Base-by-base conservation (phyloP, 2,113 vertebrate species). In the Strix uralensis region DNA sequence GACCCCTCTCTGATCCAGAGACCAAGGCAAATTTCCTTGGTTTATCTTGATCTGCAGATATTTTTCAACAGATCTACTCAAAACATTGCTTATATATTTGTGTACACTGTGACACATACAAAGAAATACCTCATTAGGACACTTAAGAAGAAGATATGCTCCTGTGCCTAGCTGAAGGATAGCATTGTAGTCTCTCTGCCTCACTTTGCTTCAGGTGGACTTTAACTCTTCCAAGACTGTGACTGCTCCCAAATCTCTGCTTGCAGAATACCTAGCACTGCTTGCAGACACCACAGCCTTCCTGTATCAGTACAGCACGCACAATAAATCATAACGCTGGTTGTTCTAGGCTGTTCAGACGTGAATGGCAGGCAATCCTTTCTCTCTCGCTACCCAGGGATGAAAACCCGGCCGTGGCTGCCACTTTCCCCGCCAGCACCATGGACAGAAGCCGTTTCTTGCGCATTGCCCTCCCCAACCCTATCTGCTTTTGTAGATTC, bases 401-500 rank as follows among this genome's bases (percentile, higher is more conserved):
- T 13, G 38, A 46, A 52, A 8, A 63, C 42, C 27, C 12, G 13
- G 9, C 26, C 18, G 8, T 0, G 0, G 34, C 14, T 25, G 27
- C 13, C 27, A 1, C 40, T 21, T 23, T 55, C 16, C 30, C 15
- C 2, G 3, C 13, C 11, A 54, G 40, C 25, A 82, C 16, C 15
- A 44, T 5, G 49, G 58, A 23, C 71, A 38, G 74, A 78, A 30
- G 23, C 18, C 5, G 4, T 1, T 26, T 17, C 26, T 26, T 12
- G 10, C 25, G 0, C 30, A 2, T 21, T 47, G 46, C 15, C 1
- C 13, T 70, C 29, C 12, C 5, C 44, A n/a, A 0, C 15, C 13
- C 13, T 16, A 9, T 9, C 11, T 19, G 14, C 23, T 58, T 54
- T 36, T 34, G 15, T 5, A 61, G 36, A 27, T 59, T 51, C 54